Percentiles rank a stretch among this genome's conserved stretches.
These are phyloP conservation scores for Drosophila lutescens DNA, from an alignment of 2,888 invertebrate genomes.

Conservation along the genomic window DNA sequence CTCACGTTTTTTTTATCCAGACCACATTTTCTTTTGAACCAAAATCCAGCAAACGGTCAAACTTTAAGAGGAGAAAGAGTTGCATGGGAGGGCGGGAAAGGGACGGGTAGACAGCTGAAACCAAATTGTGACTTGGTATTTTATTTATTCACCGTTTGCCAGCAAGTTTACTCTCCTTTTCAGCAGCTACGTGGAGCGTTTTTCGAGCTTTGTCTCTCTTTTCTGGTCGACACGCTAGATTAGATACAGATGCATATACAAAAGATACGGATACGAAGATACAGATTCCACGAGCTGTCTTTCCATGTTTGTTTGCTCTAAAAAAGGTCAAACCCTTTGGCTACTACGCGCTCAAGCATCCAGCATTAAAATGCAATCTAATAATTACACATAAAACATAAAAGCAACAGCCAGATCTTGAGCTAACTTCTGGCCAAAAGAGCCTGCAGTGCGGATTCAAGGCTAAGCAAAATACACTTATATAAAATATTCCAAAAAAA, in stretches of 20 bases:
- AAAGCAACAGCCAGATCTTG: slow-evolving; percentile 36
- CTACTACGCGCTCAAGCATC: slow-evolving; percentile 45
- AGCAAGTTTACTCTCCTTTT: slow-evolving; percentile 73
- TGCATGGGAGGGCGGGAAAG: not conserved
- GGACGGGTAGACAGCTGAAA: not conserved
- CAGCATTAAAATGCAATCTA: slow-evolving; percentile 46
- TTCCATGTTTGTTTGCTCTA: slow-evolving; percentile 38
- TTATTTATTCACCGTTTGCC: slow-evolving; percentile 71
- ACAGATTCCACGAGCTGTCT: slow-evolving; percentile 47
- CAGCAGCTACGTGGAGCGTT: slow-evolving; percentile 60
- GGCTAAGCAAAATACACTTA: slow-evolving; percentile 59
- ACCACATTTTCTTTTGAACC: slow-evolving; percentile 31
- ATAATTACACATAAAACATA: slow-evolving; percentile 54
- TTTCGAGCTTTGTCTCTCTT: slow-evolving; percentile 32
- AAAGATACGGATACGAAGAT: slow-evolving; percentile 28
- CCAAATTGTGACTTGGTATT: slow-evolving; percentile 43
- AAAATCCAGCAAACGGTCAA: slow-evolving; percentile 43
- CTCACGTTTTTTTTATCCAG: slow-evolving; percentile 60
- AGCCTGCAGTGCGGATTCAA: slow-evolving; percentile 60
- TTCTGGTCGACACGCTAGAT: slow-evolving; percentile 66
- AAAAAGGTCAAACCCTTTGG: slow-evolving; percentile 42
- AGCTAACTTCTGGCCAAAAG: slow-evolving; percentile 27
- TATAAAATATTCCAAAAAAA: not conserved
- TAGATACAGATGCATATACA: slow-evolving; percentile 72
- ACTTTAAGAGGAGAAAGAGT: slow-evolving; percentile 17